Conservation (phyloP, 2,113 vertebrate genomes). For the Colinus virginianus region DNA sequence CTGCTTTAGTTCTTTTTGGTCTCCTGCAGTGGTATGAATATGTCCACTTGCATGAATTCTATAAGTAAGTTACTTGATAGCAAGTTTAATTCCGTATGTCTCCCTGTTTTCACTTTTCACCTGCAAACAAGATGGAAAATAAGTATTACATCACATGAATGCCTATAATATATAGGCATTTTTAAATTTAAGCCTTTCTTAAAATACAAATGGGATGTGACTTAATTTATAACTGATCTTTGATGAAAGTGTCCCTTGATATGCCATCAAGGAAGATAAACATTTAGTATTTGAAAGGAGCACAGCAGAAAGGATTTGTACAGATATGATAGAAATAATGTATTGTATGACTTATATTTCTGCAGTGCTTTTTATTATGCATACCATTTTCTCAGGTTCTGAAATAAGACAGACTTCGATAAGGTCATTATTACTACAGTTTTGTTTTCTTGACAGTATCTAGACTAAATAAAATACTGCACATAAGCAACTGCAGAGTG, state of each 20-base stretch:
- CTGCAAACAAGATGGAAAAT: neutral
- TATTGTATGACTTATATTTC: neutral
- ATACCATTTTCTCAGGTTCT: neutral
- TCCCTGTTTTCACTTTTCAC: neutral
- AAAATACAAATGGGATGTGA: neutral
- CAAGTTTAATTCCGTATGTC: neutral
- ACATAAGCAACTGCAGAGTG: neutral
- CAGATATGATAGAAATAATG: neutral
- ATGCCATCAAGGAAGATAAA: neutral
- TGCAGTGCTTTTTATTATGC: neutral
- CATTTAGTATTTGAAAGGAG: neutral
- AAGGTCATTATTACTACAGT: neutral
- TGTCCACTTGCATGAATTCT: neutral
- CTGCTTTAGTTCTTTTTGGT: neutral
- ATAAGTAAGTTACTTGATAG: neutral
- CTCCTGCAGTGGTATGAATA: neutral
- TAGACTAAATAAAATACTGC: slow-evolving; percentile 23
- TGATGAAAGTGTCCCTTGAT: neutral
- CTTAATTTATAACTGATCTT: neutral
- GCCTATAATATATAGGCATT: neutral
- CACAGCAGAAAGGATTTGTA: neutral
- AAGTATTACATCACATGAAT: neutral
- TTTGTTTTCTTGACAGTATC: neutral
- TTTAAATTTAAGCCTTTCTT: neutral
- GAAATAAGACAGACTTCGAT: neutral